Base-by-base conservation (phyloP, 1,140 invertebrate genomes). In the Dolichoris vasculosae region DNA sequence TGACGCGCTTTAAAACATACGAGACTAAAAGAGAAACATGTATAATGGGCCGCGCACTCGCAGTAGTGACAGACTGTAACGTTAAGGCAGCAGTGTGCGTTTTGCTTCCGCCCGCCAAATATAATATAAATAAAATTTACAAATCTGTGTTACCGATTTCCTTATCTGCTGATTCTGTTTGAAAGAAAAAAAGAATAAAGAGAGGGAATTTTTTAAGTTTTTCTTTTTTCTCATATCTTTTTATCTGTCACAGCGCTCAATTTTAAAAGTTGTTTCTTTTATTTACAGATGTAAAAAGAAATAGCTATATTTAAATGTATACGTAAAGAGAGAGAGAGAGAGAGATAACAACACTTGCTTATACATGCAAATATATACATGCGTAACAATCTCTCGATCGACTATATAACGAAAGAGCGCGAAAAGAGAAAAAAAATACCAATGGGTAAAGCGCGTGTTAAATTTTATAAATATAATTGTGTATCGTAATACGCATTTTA, bases 1-100 rank as follows among this genome's bases (percentile, higher is more conserved):
- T 90, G 89, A 90, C 89, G 89, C 88, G 89, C 89, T 88, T 87
- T 90, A 78, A 78, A 78, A 78, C 35, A 59, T 51, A 38, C 48
- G 51, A 78, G 30, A 23, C 23, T 23, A 4, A 63, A 59, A 78
- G 51, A 78, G 76, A 51, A 23, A 55, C 43, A 78, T 78, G 76
- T 78, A 78, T 78, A 63, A 78, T 59, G 48, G 35, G 13, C n/a
- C 48, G 75, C 30, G 75, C 75, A n/a, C 48, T 51, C 48, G 30
- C 75, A 77, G 75, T 77, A 77, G 76, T 78, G 76, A 78, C 46
- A 59, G 76, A 59, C 30, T 35, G 51, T 78, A 38, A 78, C 48
- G 32, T n/a, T 40, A 78, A 78, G 76, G 17, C n/a, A 35, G 73
- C 40, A n/a, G 43, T 48, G 73, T 48, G 43, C 35, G 30, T 48